phyloP scores from a whole-genome alignment of 2,113 vertebrate species.

The Eubucco bourcierii region DNA sequence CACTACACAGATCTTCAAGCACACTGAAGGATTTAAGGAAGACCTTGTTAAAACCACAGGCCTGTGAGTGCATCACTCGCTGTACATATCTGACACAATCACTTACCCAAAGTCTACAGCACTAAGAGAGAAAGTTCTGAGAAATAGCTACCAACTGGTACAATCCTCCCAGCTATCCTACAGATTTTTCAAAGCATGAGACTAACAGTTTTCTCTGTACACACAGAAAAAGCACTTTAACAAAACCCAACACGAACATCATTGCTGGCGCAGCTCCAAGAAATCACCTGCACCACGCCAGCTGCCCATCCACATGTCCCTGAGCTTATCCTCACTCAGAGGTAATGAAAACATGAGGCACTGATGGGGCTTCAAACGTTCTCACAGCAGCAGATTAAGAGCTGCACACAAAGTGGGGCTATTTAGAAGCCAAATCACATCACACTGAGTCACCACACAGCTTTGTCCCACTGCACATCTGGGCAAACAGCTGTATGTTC shows the following conservation, averaged over 20 bases:
- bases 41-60: fast-evolving
- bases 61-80: fast-evolving
- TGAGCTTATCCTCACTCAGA: fast-evolving
- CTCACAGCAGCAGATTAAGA: background rate
- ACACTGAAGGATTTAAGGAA: background rate
- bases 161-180: background rate
- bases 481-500: background rate
- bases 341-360: no score
- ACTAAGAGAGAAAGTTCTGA: no score
- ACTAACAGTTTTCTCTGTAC: fast-evolving
- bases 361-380: background rate
- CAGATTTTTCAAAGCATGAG: fast-evolving
- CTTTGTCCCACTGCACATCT: background rate
- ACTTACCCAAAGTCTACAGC: background rate
- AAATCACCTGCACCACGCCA: fast-evolving
- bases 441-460: fast-evolving
- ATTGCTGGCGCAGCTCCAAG: fast-evolving
- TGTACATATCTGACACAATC: fast-evolving
- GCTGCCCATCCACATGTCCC: fast-evolving
- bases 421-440: background rate
- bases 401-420: fast-evolving
- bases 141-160: fast-evolving
- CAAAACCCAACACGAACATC: fast-evolving
- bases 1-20: fast-evolving
- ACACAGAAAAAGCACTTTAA: background rate